Evolutionary conservation across 2,797 vertebrate species (phyloP), one percentile per base, ranked within the genome.

Genomic region (Neosilurus mollespiculum): DNA sequence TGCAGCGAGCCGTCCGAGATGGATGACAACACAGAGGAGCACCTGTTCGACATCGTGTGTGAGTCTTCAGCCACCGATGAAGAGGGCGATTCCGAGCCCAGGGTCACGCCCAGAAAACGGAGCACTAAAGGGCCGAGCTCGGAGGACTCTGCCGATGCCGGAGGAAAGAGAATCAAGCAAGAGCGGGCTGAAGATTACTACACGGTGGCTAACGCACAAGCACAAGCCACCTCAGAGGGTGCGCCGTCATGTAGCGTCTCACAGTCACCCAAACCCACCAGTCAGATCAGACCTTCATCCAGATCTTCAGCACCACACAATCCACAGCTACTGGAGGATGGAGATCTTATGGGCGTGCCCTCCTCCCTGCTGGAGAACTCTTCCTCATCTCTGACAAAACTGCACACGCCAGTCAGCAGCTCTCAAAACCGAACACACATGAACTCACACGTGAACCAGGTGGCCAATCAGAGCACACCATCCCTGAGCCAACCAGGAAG

Each of bases 31-130:
- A 87, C 92, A 8, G 96, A 96, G 88, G 96, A 96, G 86, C 95
- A 92, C 9, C 92, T 96, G 82, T 97, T 96, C 0, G 96, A 97
- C 87, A 96, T 96, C 78, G 94, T 95, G 24, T 96, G 96, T 0
- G 96, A 97, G 86, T 97, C 96, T 8, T 97, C 97, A 0, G 95
- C 94, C 70, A 97, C 96, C 0, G 96, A 96, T 0, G 96, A 96
- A 72, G 96, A 96, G 24, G 95, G 92, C 0, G 96, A 96, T 88
- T 96, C 95, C 0, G 96, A 97, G 89, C 93, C 92, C 0, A 92
- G 93, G 4, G 0, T 79, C 0, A 83, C 89, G 9, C 72, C 90
- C 82, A 94, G 94, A 71, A 97, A 96, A 92, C 92, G 93, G 77
- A 87, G 64, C 0, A 86, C 86, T 0, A 72, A 84, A 0, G 78